A percentile compares a stretch with the other conserved stretches of the same genome.
These are phyloP conservation scores for Tympanuchus pallidicinctus DNA, from an alignment of 2,113 vertebrate genomes.

Conservation along the genomic window DNA sequence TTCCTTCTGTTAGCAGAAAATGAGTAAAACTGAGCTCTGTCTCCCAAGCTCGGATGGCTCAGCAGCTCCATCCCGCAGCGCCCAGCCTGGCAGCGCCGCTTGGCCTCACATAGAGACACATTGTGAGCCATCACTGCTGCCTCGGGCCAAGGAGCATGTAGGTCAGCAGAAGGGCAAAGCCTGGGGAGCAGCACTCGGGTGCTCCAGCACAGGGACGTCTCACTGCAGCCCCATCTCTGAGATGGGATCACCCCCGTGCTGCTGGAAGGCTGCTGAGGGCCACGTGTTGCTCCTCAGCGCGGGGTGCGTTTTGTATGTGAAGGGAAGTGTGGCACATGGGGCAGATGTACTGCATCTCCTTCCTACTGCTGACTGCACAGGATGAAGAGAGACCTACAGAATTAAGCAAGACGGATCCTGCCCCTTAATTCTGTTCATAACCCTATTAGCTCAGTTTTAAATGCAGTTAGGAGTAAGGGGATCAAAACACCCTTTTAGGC, in stretches of 20 bases:
- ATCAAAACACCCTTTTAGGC: background rate
- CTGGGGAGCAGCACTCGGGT: background rate
- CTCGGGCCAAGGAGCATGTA: constrained; percentile 59
- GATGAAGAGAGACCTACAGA: background rate
- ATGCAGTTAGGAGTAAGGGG: background rate
- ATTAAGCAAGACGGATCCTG: too few relatives aligned
- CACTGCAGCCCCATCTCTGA: background rate
- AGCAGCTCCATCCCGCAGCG: background rate
- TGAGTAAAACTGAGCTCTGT: background rate
- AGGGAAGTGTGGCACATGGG: background rate
- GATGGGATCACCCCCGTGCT: fast-evolving
- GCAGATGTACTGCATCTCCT: background rate
- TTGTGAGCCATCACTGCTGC: background rate
- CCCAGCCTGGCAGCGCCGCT: background rate
- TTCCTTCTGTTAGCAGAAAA: background rate
- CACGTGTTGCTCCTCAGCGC: background rate
- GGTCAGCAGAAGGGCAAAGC: constrained; percentile 22
- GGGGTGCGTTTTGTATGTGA: background rate
- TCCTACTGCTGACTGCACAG: background rate
- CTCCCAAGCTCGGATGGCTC: background rate
- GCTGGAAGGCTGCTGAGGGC: background rate
- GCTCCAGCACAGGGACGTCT: background rate
- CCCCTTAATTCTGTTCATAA: background rate
- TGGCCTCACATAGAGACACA: background rate
- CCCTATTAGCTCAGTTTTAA: background rate